Conservation (phyloP, 2,113 vertebrate genomes). For the Plecotus auritus region DNA sequence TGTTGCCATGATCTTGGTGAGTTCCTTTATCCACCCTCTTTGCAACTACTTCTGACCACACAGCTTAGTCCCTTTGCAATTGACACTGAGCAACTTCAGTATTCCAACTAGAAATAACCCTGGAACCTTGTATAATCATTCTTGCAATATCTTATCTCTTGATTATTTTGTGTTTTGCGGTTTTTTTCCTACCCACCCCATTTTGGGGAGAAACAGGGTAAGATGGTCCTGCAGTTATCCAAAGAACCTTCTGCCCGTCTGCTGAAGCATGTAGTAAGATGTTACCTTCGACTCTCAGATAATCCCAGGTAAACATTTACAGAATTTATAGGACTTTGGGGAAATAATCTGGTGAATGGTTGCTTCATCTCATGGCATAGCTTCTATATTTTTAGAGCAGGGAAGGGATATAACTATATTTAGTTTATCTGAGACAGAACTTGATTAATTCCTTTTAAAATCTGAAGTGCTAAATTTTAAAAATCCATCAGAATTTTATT, state of each 20-base stretch:
- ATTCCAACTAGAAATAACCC: slow-evolving; percentile 12
- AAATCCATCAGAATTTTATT: slow-evolving; percentile 26
- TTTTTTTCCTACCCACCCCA: slow-evolving; percentile 32
- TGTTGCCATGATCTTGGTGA: slow-evolving; percentile 98
- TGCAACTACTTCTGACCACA: background rate
- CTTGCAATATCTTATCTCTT: slow-evolving; percentile 9
- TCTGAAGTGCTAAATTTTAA: background rate
- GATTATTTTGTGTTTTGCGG: slow-evolving; percentile 18
- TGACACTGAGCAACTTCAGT: background rate
- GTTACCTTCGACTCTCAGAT: slow-evolving; percentile 97
- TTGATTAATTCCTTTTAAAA: slow-evolving; percentile 36
- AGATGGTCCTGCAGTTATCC: slow-evolving; percentile 98
- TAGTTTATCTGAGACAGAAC: background rate
- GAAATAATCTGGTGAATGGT: background rate
- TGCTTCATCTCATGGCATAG: background rate
- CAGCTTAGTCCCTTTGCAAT: background rate
- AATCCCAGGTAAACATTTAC: slow-evolving; percentile 93
- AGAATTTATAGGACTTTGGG: slow-evolving; percentile 3
- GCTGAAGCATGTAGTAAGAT: slow-evolving; percentile 96
- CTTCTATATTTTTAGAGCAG: background rate
- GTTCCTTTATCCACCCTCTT: slow-evolving; percentile 41
- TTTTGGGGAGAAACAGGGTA: slow-evolving; percentile 85
- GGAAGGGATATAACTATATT: background rate
- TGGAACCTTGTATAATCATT: background rate
- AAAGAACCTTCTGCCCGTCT: slow-evolving; percentile 97